phyloP scores from a whole-genome alignment of 2,797 vertebrate genomes.

The Danio aesculapii region DNA sequence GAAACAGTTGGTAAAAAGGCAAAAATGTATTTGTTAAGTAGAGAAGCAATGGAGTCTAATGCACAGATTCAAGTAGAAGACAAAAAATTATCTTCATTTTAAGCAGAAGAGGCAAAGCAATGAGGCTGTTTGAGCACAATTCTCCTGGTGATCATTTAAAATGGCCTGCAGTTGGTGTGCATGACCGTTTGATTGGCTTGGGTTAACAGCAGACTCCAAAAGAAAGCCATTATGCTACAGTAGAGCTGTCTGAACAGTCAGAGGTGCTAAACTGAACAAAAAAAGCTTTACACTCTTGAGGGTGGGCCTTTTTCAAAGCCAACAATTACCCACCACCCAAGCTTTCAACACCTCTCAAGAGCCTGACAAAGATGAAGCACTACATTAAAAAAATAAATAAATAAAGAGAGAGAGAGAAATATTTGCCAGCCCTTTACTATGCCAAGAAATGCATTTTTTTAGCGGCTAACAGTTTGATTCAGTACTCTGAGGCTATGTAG shows the following conservation, averaged over 20 bases:
- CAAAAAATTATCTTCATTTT: background rate
- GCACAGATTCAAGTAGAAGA: background rate
- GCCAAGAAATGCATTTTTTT: slow-evolving; percentile 17
- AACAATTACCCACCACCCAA: slow-evolving; percentile 47
- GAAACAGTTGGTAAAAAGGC: background rate
- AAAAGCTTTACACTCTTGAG: background rate
- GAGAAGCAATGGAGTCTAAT: background rate
- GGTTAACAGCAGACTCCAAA: slow-evolving; percentile 51
- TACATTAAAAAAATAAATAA: slow-evolving; percentile 1
- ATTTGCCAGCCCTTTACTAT: slow-evolving; percentile 16
- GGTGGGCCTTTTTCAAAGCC: slow-evolving; percentile 51
- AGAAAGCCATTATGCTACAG: slow-evolving; percentile 50
- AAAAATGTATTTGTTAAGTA: background rate
- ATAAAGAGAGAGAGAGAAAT: background rate
- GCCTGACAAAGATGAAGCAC: slow-evolving; percentile 28
- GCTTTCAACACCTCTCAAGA: slow-evolving; percentile 62
- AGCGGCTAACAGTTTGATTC: too few relatives aligned
- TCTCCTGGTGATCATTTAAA: slow-evolving; percentile 4
- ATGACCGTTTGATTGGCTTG: slow-evolving; percentile 34
- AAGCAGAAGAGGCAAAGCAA: background rate
- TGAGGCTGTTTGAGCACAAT: slow-evolving; percentile 18
- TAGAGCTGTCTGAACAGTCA: slow-evolving; percentile 2
- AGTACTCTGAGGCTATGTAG: too few relatives aligned
- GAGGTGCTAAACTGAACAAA: background rate
- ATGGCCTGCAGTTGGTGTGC: slow-evolving; percentile 33